phyloP scores from a whole-genome alignment of 2,888 invertebrate species.

The Parthenolecanium corni region DNA sequence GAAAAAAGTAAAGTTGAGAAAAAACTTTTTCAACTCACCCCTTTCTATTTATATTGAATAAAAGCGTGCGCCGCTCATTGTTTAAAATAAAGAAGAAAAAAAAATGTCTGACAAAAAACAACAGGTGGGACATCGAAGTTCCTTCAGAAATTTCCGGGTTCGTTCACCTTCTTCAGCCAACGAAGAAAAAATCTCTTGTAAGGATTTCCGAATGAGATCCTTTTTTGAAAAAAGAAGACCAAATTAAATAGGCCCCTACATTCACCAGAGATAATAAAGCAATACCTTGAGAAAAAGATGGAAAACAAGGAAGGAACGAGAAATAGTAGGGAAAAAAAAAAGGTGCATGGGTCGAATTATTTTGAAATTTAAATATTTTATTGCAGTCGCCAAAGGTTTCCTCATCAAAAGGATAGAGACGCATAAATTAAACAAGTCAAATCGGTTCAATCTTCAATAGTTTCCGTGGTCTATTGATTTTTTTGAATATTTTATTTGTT shows the following conservation, averaged over 20 bases:
- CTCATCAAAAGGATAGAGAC: not conserved
- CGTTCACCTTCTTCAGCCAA: not conserved
- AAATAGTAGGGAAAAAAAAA: not conserved
- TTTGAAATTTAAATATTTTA: too few relatives aligned
- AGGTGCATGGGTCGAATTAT: too few relatives aligned
- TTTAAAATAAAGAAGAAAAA: not conserved
- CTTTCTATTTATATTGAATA: too few relatives aligned
- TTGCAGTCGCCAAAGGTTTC: too few relatives aligned
- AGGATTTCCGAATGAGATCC: too few relatives aligned
- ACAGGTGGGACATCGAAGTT: slow-evolving; percentile 12
- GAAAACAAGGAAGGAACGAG: not conserved
- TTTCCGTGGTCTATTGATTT: not conserved
- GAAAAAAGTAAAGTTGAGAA: too few relatives aligned
- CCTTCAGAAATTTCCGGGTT: slow-evolving; percentile 10
- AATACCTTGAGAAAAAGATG: not conserved
- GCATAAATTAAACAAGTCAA: not conserved
- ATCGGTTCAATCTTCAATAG: not conserved
- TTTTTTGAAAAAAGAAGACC: not conserved
- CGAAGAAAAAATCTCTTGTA: not conserved
- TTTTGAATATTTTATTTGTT: too few relatives aligned
- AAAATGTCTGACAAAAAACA: not conserved
- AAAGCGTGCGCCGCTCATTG: not conserved
- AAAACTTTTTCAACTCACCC: too few relatives aligned
- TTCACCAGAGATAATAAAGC: not conserved
- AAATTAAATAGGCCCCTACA: not conserved